Base-by-base conservation (phyloP, 2,113 vertebrate species). In the Hymenochirus boettgeri region DNA sequence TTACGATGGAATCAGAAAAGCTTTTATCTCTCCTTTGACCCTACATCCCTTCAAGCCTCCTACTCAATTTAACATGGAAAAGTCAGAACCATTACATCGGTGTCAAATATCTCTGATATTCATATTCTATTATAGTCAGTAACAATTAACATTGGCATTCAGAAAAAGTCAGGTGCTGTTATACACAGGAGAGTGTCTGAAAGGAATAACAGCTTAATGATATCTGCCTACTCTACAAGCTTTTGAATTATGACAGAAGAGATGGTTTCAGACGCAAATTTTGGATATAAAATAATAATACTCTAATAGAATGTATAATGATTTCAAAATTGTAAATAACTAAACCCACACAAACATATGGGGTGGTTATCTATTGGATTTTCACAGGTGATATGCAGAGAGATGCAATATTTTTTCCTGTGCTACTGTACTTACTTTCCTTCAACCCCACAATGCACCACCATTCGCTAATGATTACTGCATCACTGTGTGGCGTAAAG, bases 91-190 rank as follows among this genome's bases (percentile, higher is more conserved):
- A 91, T 91, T 88, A 89, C 82, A 83, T 50, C 76, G 79, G 84
- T 86, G 80, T 89, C 85, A 82, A 87, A 86, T 79, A 81, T 85
- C 76, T 74, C 81, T 76, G 81, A 89, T 87, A 78, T 85, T 85
- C 86, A 86, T 85, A 86, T 91, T 93, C 89, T 87, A 79, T 83
- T 88, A 88, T 81, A 91, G 89, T 86, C 88, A 85, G 89, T 88
- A 88, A 85, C 85, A 91, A 85, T 89, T 91, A 89, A 85, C 82
- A 82, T 75, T 76, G 77, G 82, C 85, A 90, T 90, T 90, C 89
- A 84, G 80, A 83, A 89, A 89, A 88, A 90, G 87, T 90, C 79
- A 87, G 80, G 78, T 79, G 80, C 82, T 81, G 77, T 79, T 77
- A 79, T 76, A 74, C 74, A 77, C 73, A 79, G 73, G 71, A 69